These are phyloP conservation scores for Sesia bembeciformis DNA, from an alignment of 2,888 invertebrate genomes.

Conservation along the genomic window DNA sequence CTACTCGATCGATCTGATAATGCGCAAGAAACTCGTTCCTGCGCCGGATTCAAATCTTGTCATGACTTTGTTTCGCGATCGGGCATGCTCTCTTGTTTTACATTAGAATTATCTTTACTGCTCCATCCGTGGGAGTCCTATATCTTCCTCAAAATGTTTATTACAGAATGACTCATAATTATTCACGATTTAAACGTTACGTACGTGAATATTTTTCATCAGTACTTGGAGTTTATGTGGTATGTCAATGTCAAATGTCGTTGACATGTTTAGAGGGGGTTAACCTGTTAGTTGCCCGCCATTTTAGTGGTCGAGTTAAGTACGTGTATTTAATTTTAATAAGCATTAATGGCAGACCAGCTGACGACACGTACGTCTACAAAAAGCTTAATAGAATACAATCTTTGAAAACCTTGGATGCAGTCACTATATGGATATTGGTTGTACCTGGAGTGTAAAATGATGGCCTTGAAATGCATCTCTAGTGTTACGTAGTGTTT, in stretches of 20 bases:
- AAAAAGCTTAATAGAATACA: too few relatives aligned
- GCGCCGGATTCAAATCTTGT: conserved; percentile 41
- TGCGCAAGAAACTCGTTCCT: conserved; percentile 41
- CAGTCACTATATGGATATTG: too few relatives aligned
- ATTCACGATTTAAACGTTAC: conserved; percentile 24
- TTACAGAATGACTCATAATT: conserved; percentile 42
- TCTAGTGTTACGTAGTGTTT: too few relatives aligned
- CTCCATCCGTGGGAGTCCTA: conserved; percentile 51
- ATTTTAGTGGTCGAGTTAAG: not conserved
- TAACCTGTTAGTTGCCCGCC: not conserved
- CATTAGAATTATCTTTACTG: conserved; percentile 66
- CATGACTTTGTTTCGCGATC: conserved; percentile 39
- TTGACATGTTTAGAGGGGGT: conserved; percentile 2
- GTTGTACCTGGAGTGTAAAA: too few relatives aligned
- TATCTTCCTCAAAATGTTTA: conserved; percentile 39
- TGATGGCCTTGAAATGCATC: too few relatives aligned
- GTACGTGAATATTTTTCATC: conserved; percentile 1
- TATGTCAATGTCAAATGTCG: conserved; percentile 7
- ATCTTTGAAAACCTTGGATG: too few relatives aligned
- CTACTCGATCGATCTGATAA: conserved; percentile 64
- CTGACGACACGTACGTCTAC: too few relatives aligned
- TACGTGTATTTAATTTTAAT: too few relatives aligned
- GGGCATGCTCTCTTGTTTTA: conserved; percentile 43
- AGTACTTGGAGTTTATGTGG: not conserved
- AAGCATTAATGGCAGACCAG: too few relatives aligned